phyloP scores from a whole-genome alignment of 2,888 invertebrate genomes.

The Crossocerus cetratus region DNA sequence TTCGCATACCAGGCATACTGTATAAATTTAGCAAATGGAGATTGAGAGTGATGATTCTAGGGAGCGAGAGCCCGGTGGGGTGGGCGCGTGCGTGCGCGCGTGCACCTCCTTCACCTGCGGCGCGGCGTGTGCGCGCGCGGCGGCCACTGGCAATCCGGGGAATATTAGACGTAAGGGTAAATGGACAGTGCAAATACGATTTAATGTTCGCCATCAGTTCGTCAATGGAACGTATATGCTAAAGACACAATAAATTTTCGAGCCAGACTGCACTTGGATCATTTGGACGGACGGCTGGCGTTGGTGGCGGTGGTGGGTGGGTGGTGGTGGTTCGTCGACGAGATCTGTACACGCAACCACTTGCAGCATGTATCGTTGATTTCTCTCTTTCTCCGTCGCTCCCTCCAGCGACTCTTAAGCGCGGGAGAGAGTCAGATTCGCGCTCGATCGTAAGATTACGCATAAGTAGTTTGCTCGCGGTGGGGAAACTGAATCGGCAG shows the following conservation, averaged over 20 bases:
- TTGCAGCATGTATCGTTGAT: not conserved
- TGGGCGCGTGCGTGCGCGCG: not conserved
- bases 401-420: constrained; percentile 6
- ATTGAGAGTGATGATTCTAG: constrained; percentile 40
- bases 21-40: constrained; percentile 55
- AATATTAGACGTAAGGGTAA: constrained; percentile 42
- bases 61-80: constrained; percentile 4
- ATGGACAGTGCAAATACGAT: constrained; percentile 39
- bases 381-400: not conserved
- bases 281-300: constrained; percentile 22
- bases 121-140: constrained; percentile 41
- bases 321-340: constrained; percentile 12
- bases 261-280: constrained; percentile 40
- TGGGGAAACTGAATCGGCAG: constrained; percentile 43
- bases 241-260: constrained; percentile 44
- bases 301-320: not conserved
- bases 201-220: constrained; percentile 24
- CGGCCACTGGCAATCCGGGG: constrained; percentile 22
- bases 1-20: constrained; percentile 50
- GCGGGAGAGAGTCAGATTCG: constrained; percentile 4
- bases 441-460: constrained; percentile 9
- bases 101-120: constrained; percentile 29
- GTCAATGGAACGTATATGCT: constrained; percentile 35
- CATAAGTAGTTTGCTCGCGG: constrained; percentile 14
- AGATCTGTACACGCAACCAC: constrained; percentile 23